Percentiles rank a stretch among this genome's conserved stretches.
Evolutionary conservation across 1,140 invertebrate genomes (phyloP).

Genomic region (Hyposmocoma kahamanoa): DNA sequence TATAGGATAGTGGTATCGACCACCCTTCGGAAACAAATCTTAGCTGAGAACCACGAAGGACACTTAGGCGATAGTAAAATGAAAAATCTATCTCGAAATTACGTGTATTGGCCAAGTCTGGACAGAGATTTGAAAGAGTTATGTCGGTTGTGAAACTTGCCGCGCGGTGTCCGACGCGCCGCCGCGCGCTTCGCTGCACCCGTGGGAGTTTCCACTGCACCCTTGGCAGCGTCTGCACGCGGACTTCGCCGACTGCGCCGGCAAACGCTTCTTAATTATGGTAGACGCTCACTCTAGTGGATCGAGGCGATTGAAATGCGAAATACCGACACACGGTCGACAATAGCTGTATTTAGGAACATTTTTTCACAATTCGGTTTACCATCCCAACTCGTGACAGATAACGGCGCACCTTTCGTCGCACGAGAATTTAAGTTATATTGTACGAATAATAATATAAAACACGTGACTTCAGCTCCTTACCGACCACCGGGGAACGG

Average conservation of each 20-base stretch:
- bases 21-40: conserved; percentile 22
- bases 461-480: not conserved
- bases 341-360: not conserved
- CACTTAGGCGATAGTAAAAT: conserved; percentile 53
- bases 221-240: conserved; percentile 14
- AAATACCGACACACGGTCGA: not conserved
- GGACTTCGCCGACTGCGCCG: conserved; percentile 1
- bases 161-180: conserved; percentile 4
- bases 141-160: conserved; percentile 4
- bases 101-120: conserved; percentile 58
- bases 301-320: not conserved
- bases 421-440: not conserved
- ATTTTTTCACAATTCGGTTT: not conserved
- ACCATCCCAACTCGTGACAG: not conserved
- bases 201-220: conserved; percentile 7
- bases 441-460: not conserved
- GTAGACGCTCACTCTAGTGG: not conserved
- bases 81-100: conserved; percentile 47
- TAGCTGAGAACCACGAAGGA: conserved; percentile 43
- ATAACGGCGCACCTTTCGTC: not conserved
- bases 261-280: not conserved
- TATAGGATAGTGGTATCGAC: conserved; percentile 40
- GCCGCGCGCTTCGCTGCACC: conserved; percentile 5
- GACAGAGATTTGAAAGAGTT: conserved; percentile 38
- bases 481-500: not conserved